Evolutionary conservation across 2,888 invertebrate genomes (phyloP).

Genomic region (Rhamnusium bicolor): DNA sequence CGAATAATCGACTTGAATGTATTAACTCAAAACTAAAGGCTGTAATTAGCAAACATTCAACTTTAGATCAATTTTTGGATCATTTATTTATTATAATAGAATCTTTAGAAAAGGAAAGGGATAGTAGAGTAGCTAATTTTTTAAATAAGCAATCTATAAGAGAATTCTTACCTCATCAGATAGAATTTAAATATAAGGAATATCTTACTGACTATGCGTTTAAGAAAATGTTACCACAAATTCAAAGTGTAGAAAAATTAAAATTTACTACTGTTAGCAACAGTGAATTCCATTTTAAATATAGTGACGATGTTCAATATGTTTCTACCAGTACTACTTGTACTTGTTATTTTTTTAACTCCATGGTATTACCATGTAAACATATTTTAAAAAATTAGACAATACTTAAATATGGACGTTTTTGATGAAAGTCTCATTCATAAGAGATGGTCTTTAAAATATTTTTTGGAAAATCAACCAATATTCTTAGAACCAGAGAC

Average conservation of each 20-base stretch:
- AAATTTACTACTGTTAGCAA: background rate
- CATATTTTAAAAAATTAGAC: background rate
- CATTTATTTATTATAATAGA: background rate
- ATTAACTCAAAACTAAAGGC: background rate
- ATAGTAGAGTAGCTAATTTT: background rate
- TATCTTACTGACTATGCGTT: background rate
- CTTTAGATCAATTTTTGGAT: background rate
- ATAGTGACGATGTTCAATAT: too few species aligned
- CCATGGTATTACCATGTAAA: background rate
- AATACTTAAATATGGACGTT: background rate
- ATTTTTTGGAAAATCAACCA: background rate
- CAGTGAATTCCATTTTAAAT: too few species aligned
- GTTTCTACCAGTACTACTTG: background rate
- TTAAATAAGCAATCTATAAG: background rate
- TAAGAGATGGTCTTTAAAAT: background rate
- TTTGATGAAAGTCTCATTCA: background rate
- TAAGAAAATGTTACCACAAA: background rate
- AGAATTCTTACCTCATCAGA: background rate
- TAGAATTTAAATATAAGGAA: background rate
- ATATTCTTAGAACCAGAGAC: background rate
- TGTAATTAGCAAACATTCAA: background rate
- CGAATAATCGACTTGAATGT: background rate
- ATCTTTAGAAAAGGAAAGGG: background rate
- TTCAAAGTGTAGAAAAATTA: background rate
- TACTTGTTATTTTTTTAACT: background rate